phyloP scores from a whole-genome alignment of 2,888 invertebrate species.

The Eurois occulta region DNA sequence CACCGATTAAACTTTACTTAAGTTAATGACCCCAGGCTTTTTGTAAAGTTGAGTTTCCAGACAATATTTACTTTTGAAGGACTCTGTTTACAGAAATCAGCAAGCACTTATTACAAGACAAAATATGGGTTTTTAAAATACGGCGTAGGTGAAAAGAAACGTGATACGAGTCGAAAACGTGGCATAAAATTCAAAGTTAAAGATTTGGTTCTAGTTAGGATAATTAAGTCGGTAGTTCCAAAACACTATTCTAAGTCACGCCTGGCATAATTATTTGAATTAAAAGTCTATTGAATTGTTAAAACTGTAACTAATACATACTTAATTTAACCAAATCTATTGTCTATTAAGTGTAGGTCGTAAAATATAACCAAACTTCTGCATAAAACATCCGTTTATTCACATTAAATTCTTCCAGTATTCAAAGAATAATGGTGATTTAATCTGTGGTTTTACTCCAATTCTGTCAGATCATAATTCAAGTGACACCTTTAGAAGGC shows the following conservation, averaged over 20 bases:
- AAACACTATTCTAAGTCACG: slow-evolving; percentile 43
- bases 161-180: not conserved
- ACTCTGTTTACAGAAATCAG: slow-evolving; percentile 19
- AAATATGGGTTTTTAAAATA: not conserved
- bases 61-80: slow-evolving; percentile 25
- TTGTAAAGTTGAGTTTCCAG: not conserved
- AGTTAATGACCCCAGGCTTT: slow-evolving; percentile 2
- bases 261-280: slow-evolving; percentile 14
- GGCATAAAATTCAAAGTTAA: not conserved
- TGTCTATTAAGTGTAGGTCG: slow-evolving; percentile 46
- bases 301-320: slow-evolving; percentile 56
- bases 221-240: not conserved
- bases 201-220: not conserved
- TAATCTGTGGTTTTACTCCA: slow-evolving; percentile 28
- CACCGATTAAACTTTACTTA: slow-evolving; percentile 11
- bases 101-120: not conserved
- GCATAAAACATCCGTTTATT: slow-evolving; percentile 51
- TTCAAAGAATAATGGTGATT: slow-evolving; percentile 38
- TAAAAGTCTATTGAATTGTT: slow-evolving; percentile 54
- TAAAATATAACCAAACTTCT: slow-evolving; percentile 41
- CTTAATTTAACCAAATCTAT: slow-evolving; percentile 42
- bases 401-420: slow-evolving; percentile 27
- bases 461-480: slow-evolving; percentile 52
- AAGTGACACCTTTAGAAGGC: not conserved
- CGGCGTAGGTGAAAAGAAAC: not conserved